Evolutionary conservation across 2,888 invertebrate genomes (phyloP), one percentile per base, ranked within the genome.

Genomic region (Tetheella fluctuosa): DNA sequence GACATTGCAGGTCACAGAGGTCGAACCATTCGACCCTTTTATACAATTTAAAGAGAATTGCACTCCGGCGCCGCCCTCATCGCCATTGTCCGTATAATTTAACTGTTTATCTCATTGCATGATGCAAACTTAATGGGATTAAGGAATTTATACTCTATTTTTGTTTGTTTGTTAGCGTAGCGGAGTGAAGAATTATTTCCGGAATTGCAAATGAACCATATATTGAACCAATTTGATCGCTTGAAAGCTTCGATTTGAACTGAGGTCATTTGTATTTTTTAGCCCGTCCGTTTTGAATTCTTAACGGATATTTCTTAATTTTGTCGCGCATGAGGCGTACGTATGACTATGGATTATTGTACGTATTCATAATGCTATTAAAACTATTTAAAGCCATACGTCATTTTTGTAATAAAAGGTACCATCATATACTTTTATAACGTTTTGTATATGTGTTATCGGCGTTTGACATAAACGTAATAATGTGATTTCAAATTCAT

Each of bases 11-110:
- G 48, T 48, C 48, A 20, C 17, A 48, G 48, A 20, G 48, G 48
- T 48, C 20, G 48, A 20, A 13, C 12, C 48, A 20, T 20, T 2
- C 48, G 20, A 48, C 48, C 48, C 48, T 48, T 42, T 42, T 48
- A 48, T 48, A 48, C 48, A 48, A 48, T 48, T 48, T 48, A 48
- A 20, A 48, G 48, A 20, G 20, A 10, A 48, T 48, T 48, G 48
- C 48, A 48, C 48, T 48, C 39, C 5, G 37, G 3, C 42, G 42
- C 17, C 42, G 42, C 42, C 48, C 48, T 48, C 48, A 20, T 20
- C 10, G 10, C 20, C 20, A 48, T 10, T 8, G 48, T 48, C 48
- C 20, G 48, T 48, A 48, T 48, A 48, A 48, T 48, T 48, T 48
- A 48, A 20, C 20, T 48, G 48, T 39, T 39, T 39, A 39, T 39